Base-by-base conservation (phyloP, 2,888 invertebrate genomes). In the Himalopsyche japonica region DNA sequence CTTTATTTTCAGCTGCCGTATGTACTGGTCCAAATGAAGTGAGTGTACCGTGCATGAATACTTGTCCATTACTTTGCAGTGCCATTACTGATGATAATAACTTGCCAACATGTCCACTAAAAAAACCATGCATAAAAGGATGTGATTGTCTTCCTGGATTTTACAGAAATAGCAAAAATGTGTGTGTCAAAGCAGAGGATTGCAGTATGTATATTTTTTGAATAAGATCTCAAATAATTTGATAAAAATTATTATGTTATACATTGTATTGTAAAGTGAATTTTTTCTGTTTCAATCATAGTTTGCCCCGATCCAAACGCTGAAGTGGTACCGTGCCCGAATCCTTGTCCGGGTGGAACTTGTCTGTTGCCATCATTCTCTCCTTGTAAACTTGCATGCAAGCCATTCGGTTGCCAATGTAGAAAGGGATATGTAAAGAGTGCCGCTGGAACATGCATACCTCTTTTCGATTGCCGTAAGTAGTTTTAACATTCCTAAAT, bases 271-370 rank as follows among this genome's bases (percentile, higher is more conserved):
- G 15, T 15, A 4, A 43, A 43, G 0, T 43, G 43, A 1, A 15
- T 57, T 57, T n/a, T 70, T 70, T 24, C 3, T 70, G 5, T 70
- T 70, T 27, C 27, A 12, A 80, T 81, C 32, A 49, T 64, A 81
- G 84, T n/a, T 15, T 84, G 84, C 34, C 34, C 24, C 3, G 86
- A 86, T 76, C 83, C 83, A 5, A 86, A 86, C 34, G 81, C 86
- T 27, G 80, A 80, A 24, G 18, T 85, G 43, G 80, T 85, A 18
- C 15, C 70, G 4, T 80, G 82, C 18, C 86, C 86, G 6, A 86
- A 84, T 64, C 84, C 82, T 15, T 86, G 86, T 30, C 49, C 82
- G 18, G 70, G 70, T 27, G 86, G 84, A 12, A 86, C 86, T 18
- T 86, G 86, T 47, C 79, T 79, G 18, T 24, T 76, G 8, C 70